Evolutionary conservation across 2,113 vertebrate species (phyloP), one percentile per base, ranked within the genome.

Genomic region (Morone chrysops): DNA sequence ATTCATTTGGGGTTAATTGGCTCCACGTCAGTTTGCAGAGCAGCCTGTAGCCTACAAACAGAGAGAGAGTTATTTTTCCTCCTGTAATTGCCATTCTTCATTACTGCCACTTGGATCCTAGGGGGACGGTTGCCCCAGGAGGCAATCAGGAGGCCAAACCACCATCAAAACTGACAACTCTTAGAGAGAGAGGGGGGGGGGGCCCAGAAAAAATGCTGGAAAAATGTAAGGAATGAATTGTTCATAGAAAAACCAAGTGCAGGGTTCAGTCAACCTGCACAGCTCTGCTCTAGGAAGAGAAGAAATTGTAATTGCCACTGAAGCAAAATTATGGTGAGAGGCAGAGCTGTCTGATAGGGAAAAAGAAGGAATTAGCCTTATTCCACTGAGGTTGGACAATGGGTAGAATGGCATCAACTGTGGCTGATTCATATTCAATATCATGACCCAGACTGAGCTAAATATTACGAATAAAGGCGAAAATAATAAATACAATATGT

Each of bases 1-100:
- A 43, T 87, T 82, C 31, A 75, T 75, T 69, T 57, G 20, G 16
- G 76, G 38, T 82, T 85, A 84, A 91, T 88, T 85, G 88, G 79
- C 71, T 54, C 25, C 53, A 66, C 41, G 76, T 72, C 69, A n/a
- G 47, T 74, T 63, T 41, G 18, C 60, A 51, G 57, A 43, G 65
- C 36, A 56, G 38, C 67, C 18, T 22, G 36, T 25, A 56, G 53
- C 61, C 41, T 50, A 62, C 43, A 59, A 65, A 70, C 65, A 50
- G 7, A 18, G 25, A 40, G 62, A 45, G 16, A 78, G 51, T 71
- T 68, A 48, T 73, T 60, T 63, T 47, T 61, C n/a, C 36, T 73
- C 73, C 50, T 45, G 25, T 75, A 86, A 80, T 82, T 82, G 77
- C 68, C 62, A 73, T 84, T 69, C 74, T 57, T 81, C 84, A 81